A percentile compares a stretch with the other conserved stretches of the same genome.
phyloP scores from a whole-genome alignment of 2,888 invertebrate genomes.

The Phyllotreta striolata region DNA sequence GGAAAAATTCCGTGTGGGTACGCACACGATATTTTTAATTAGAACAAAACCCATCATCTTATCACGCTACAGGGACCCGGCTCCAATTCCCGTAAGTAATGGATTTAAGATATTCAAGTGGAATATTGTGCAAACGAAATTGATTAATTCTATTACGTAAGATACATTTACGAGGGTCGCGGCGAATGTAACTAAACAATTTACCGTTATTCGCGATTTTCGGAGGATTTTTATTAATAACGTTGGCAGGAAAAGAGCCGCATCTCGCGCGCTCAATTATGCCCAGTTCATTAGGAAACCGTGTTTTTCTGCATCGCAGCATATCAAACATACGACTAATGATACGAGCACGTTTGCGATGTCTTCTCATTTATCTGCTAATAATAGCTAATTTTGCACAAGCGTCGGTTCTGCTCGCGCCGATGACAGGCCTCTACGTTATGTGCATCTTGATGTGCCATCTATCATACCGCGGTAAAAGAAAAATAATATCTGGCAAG shows the following conservation, averaged over 20 bases:
- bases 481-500: conserved; percentile 13
- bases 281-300: conserved; percentile 34
- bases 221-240: not conserved
- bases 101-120: conserved; percentile 12
- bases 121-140: conserved; percentile 25
- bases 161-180: too few species aligned
- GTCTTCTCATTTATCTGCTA: conserved; percentile 40
- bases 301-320: conserved; percentile 28
- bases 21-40: conserved; percentile 38
- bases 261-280: conserved; percentile 30
- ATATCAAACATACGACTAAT: conserved; percentile 40
- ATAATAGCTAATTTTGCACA: conserved; percentile 42
- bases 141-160: conserved; percentile 25
- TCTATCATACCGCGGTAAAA: not conserved
- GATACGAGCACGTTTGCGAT: conserved; percentile 30
- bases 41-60: conserved; percentile 24
- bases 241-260: conserved; percentile 3
- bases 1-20: not conserved
- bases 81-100: conserved; percentile 39
- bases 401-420: conserved; percentile 34
- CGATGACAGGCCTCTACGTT: conserved; percentile 36
- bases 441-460: conserved; percentile 20
- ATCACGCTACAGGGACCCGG: conserved; percentile 32
- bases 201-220: too few species aligned
- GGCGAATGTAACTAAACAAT: too few species aligned